phyloP scores from a whole-genome alignment of 1,140 invertebrate species.

The Zaprionus vittiger region DNA sequence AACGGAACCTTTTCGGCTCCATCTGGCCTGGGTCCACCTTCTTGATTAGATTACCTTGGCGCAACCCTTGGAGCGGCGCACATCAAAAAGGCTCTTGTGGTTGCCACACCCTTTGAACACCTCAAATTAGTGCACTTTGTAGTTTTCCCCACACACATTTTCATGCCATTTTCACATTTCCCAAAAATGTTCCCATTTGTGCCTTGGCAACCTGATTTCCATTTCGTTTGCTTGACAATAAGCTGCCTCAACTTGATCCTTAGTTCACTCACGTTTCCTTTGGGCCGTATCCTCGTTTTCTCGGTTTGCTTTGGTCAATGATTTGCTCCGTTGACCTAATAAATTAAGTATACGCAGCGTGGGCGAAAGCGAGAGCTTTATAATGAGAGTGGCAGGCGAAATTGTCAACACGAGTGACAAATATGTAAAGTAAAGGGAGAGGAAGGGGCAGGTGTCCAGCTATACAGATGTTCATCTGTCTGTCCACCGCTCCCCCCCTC shows the following conservation, averaged over 20 bases:
- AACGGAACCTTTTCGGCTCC: slow-evolving; percentile 36
- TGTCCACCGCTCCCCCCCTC: too few species aligned
- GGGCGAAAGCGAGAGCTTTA: slow-evolving; percentile 43
- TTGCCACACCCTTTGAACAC: slow-evolving; percentile 53
- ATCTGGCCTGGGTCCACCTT: slow-evolving; percentile 19
- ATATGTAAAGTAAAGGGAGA: slow-evolving; percentile 4
- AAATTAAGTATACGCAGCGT: slow-evolving; percentile 72
- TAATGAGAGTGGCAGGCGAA: slow-evolving; percentile 55
- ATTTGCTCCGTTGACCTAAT: slow-evolving; percentile 78
- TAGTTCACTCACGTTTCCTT: slow-evolving; percentile 61
- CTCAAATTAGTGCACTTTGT: slow-evolving; percentile 80
- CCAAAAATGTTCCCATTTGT: background rate
- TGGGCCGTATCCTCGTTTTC: background rate
- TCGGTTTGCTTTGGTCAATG: slow-evolving; percentile 54
- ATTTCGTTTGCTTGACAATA: slow-evolving; percentile 44
- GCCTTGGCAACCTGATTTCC: slow-evolving; percentile 25
- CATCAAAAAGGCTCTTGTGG: slow-evolving; percentile 65
- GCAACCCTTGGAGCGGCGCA: slow-evolving; percentile 47
- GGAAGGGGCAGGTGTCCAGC: background rate
- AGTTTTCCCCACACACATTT: slow-evolving; percentile 56
- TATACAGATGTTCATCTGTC: background rate
- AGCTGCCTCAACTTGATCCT: slow-evolving; percentile 34
- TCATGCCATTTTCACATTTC: background rate
- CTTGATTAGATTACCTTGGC: slow-evolving; percentile 72
- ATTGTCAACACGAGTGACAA: slow-evolving; percentile 11